Evolutionary conservation across 1,140 invertebrate genomes (phyloP).

Genomic region (Bombus haemorrhoidalis): DNA sequence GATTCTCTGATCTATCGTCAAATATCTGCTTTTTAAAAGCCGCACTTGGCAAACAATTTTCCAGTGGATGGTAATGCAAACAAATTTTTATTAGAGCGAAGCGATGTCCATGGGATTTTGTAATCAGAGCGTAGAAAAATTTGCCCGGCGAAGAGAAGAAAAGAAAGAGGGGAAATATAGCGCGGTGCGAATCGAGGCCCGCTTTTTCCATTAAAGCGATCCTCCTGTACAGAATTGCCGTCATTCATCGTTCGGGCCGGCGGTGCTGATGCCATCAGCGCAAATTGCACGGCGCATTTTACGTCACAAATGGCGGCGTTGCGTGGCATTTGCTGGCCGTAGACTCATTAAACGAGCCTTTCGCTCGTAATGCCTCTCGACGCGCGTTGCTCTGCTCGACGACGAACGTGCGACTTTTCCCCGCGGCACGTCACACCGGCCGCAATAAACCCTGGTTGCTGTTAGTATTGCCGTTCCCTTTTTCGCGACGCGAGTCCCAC

Average conservation of each 20-base stretch:
- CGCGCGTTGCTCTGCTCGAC: constrained; percentile 5
- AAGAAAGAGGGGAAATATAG: not conserved
- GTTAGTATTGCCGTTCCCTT: not conserved
- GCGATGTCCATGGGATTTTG: not conserved
- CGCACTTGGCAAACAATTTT: not conserved
- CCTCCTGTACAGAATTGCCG: constrained; percentile 30
- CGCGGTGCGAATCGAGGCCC: not conserved
- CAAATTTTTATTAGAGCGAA: not conserved
- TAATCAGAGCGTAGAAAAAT: not conserved
- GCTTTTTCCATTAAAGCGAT: constrained; percentile 21
- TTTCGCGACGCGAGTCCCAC: not conserved
- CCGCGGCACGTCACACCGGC: not conserved
- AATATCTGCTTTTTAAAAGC: not conserved
- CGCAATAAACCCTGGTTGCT: constrained; percentile 1
- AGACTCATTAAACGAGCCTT: constrained; percentile 33
- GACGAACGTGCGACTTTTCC: constrained; percentile 11
- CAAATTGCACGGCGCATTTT: constrained; percentile 35
- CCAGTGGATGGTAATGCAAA: not conserved
- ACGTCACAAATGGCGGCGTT: constrained; percentile 32
- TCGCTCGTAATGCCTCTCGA: constrained; percentile 31
- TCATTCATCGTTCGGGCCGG: constrained; percentile 28
- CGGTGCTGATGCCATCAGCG: constrained; percentile 25
- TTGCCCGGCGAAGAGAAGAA: not conserved
- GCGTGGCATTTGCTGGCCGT: constrained; percentile 34
- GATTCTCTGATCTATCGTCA: not conserved